Evolutionary conservation across 2,888 invertebrate genomes (phyloP).

Genomic region (Cephus runcator): DNA sequence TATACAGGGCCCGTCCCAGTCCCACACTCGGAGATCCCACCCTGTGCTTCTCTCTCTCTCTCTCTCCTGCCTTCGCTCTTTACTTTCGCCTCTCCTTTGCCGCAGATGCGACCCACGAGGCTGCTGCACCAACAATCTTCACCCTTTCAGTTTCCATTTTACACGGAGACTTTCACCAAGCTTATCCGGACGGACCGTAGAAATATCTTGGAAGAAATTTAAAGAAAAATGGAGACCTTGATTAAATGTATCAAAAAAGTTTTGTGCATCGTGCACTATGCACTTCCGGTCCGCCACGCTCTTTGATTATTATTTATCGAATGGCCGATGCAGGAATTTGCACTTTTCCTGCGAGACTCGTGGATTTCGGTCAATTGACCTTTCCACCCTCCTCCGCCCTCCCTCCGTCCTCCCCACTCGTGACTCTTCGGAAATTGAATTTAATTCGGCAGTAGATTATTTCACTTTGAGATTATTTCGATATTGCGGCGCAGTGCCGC

Average conservation of each 20-base stretch:
- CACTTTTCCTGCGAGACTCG: not conserved
- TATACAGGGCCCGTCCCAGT: conserved; percentile 37
- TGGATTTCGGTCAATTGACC: not conserved
- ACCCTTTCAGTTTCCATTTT: not conserved
- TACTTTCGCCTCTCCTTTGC: not conserved
- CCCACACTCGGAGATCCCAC: conserved; percentile 38
- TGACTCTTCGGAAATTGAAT: not conserved
- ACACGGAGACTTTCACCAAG: not conserved
- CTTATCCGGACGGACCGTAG: not conserved
- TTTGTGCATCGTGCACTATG: not conserved
- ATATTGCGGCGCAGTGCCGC: too few species aligned
- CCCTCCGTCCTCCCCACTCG: conserved; percentile 1
- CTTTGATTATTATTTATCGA: not conserved
- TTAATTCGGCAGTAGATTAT: not conserved
- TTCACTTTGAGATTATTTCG: not conserved
- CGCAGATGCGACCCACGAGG: not conserved
- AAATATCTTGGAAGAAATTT: not conserved
- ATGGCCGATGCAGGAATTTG: not conserved
- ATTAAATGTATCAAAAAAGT: not conserved
- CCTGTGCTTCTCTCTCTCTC: conserved; percentile 1
- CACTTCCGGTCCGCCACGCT: not conserved
- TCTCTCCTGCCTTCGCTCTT: not conserved
- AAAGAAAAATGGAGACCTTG: not conserved
- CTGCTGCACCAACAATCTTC: not conserved
- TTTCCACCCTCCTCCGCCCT: not conserved